Evolutionary conservation across 2,888 invertebrate species (phyloP), one percentile per base, ranked within the genome.

Genomic region (Drosophila phalerata): DNA sequence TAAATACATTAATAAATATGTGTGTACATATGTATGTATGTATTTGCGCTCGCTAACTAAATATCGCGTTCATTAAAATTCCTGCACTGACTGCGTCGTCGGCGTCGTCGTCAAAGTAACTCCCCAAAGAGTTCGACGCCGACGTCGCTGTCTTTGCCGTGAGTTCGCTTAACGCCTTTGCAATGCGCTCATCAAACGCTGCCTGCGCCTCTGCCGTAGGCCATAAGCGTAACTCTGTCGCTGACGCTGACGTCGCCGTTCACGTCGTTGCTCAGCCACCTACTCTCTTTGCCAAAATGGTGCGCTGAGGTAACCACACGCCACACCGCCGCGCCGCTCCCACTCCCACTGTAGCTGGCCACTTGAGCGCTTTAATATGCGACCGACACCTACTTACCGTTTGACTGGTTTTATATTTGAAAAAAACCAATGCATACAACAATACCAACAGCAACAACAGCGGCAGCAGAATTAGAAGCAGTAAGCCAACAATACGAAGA

Each of bases 271-370:
- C 38, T 56, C 64, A 60, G 72, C 85, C 87, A 73, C 85, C 85
- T 89, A 86, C 85, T 89, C 89, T 89, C 89, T 85, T 87, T 79
- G 82, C 89, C 88, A 85, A 89, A 86, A 85, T 85, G 85, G 89
- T 81, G 69, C 73, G 85, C 88, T 85, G 88, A 83, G 86, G 89
- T 89, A 89, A 89, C 85, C 85, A 81, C 70, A 81, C 60, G 69
- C 37, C 52, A 71, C 70, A 38, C 47, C 55, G 71, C 62, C 79
- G 79, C 51, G 74, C 62, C 81, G 77, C 83, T 78, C 73, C 72
- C 78, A 77, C 74, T 70, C 22, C 22, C 22, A 22, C 22, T 22
- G 22, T 22, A 60, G 45, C 69, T 67, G 70, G 61, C 61, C 72
- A 63, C 63, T 57, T 63, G 55, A 64, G 64, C 55, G 69, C 52